Evolutionary conservation across 2,113 vertebrate genomes (phyloP).

Genomic region (Electrona antarctica): DNA sequence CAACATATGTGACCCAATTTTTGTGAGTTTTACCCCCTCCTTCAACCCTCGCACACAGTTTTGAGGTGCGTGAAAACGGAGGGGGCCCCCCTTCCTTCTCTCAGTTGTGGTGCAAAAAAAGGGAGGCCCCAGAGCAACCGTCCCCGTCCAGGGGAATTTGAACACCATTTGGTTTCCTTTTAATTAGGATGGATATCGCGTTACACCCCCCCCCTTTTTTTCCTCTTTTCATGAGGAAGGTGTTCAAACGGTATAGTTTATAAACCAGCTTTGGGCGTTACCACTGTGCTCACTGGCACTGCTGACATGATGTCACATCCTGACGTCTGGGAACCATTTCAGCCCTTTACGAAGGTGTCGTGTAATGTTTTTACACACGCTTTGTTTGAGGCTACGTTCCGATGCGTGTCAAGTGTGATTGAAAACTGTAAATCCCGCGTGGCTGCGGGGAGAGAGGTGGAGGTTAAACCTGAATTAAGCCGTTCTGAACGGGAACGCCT

Average conservation of each 20-base stretch:
- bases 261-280: constrained; percentile 23
- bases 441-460: not conserved
- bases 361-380: constrained; percentile 4
- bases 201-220: not conserved
- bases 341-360: constrained; percentile 10
- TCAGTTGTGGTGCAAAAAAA: not conserved
- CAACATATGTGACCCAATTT: constrained; percentile 17
- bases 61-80: not conserved
- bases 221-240: not conserved
- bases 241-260: not conserved
- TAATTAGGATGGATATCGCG: constrained; percentile 18
- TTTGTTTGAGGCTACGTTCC: not conserved
- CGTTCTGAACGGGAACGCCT: too few species aligned
- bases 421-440: not conserved
- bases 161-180: not conserved
- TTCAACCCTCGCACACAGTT: not conserved
- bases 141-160: not conserved
- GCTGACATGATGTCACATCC: constrained; percentile 29
- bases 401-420: not conserved
- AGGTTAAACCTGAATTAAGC: too few species aligned
- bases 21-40: not conserved
- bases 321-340: constrained; percentile 15
- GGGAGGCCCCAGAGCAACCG: not conserved
- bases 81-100: not conserved
- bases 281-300: constrained; percentile 6